phyloP scores from a whole-genome alignment of 2,888 invertebrate genomes.

The Mesochorus sp. region DNA sequence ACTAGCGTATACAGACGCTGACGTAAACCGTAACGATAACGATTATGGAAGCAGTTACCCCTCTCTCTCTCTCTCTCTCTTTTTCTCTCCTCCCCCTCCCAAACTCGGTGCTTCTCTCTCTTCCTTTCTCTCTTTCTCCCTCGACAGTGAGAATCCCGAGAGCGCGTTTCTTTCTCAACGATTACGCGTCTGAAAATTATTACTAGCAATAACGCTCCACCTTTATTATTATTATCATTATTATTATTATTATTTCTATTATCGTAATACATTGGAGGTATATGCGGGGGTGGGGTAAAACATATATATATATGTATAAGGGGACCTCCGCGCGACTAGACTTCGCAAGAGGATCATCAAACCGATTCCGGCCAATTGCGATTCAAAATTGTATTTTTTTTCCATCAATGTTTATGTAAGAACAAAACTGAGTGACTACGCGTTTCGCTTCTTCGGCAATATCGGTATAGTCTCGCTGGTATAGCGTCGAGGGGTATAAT shows the following conservation, averaged over 20 bases:
- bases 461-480: too few relatives aligned
- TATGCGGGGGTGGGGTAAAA: conserved; percentile 11
- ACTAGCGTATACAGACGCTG: conserved; percentile 72
- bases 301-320: too few relatives aligned
- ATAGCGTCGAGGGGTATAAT: not conserved
- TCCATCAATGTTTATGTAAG: not conserved
- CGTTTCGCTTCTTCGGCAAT: too few relatives aligned
- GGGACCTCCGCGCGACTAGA: conserved; percentile 15
- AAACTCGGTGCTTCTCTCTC: not conserved
- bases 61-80: conserved; percentile 16
- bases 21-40: conserved; percentile 82
- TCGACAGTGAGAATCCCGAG: conserved; percentile 43
- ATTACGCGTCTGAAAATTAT: conserved; percentile 82
- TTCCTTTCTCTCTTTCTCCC: not conserved
- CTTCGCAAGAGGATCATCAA: not conserved
- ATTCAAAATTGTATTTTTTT: not conserved
- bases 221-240: conserved; percentile 79
- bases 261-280: conserved; percentile 57
- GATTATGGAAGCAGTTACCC: conserved; percentile 81
- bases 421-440: too few relatives aligned
- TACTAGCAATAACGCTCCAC: conserved; percentile 80
- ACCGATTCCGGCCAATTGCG: not conserved
- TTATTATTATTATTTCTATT: conserved; percentile 67
- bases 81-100: not conserved
- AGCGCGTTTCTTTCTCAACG: conserved; percentile 81